These are phyloP conservation scores for Oreocharis arfaki DNA, from an alignment of 2,113 vertebrate genomes.

Conservation along the genomic window DNA sequence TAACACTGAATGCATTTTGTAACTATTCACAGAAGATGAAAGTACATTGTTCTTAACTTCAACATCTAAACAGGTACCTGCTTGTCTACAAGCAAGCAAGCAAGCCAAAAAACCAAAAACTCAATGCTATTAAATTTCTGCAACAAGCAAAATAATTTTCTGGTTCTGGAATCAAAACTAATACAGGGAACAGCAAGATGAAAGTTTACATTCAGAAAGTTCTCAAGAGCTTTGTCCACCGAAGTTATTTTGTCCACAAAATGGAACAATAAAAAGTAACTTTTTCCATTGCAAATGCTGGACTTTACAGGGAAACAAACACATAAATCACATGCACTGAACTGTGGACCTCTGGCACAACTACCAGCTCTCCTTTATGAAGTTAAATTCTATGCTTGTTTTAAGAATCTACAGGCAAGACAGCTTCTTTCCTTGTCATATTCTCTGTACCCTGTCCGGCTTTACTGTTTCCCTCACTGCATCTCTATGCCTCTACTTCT, in stretches of 20 bases:
- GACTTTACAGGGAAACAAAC: neutral
- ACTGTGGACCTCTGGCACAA: neutral
- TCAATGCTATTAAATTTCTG: neutral
- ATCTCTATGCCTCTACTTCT: neutral
- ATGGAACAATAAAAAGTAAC: neutral
- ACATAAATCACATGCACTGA: neutral
- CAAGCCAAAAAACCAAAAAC: neutral
- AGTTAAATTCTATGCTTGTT: neutral
- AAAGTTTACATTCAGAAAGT: neutral
- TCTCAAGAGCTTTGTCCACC: neutral
- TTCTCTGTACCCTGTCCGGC: neutral
- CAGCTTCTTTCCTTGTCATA: neutral
- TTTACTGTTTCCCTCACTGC: neutral
- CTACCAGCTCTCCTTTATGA: neutral
- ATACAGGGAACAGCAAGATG: neutral
- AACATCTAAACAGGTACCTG: neutral
- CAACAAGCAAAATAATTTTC: neutral
- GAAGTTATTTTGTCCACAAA: neutral
- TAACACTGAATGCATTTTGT: neutral
- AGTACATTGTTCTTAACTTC: neutral
- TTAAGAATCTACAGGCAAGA: neutral
- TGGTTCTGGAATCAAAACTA: neutral
- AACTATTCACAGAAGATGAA: neutral
- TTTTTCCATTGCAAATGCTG: neutral
- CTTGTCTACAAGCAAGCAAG: neutral